phyloP scores from a whole-genome alignment of 2,888 invertebrate species.

The Idaea biselata region DNA sequence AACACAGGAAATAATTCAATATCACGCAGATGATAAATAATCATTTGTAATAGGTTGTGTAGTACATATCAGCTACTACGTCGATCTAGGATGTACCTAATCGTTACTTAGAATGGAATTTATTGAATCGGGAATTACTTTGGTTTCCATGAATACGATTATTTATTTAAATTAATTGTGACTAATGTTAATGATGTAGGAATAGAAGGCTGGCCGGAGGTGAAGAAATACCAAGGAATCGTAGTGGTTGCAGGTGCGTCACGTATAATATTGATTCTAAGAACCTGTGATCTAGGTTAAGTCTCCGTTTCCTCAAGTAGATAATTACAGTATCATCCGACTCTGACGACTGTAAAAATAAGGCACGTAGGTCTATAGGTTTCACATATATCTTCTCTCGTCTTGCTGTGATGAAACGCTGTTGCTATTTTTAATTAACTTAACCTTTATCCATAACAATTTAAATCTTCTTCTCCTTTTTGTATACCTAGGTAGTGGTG shows the following conservation, averaged over 20 bases:
- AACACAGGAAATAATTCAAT: not conserved
- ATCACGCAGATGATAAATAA: not conserved
- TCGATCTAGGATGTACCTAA: slow-evolving; percentile 12
- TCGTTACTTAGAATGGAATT: slow-evolving; percentile 22
- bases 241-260: slow-evolving; percentile 17
- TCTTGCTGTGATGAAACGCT: not conserved
- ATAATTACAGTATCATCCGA: not conserved
- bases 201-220: slow-evolving; percentile 14
- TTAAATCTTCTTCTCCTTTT: too few species aligned
- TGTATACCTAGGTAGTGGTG: too few species aligned
- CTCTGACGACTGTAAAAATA: too few species aligned
- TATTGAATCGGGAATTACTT: slow-evolving; percentile 20
- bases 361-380: too few species aligned
- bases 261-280: slow-evolving; percentile 14
- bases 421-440: not conserved
- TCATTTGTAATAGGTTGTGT: too few species aligned
- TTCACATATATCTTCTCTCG: not conserved
- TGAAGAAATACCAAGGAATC: slow-evolving; percentile 16
- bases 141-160: slow-evolving; percentile 27
- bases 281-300: slow-evolving; percentile 8
- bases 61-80: not conserved
- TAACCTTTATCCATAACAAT: too few species aligned
- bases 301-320: not conserved
- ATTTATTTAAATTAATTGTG: slow-evolving; percentile 23
- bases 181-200: slow-evolving; percentile 12